Percentiles rank a stretch among this genome's conserved stretches.
Conservation (phyloP, 2,113 vertebrate species). For the Pelodiscus sinensis region DNA sequence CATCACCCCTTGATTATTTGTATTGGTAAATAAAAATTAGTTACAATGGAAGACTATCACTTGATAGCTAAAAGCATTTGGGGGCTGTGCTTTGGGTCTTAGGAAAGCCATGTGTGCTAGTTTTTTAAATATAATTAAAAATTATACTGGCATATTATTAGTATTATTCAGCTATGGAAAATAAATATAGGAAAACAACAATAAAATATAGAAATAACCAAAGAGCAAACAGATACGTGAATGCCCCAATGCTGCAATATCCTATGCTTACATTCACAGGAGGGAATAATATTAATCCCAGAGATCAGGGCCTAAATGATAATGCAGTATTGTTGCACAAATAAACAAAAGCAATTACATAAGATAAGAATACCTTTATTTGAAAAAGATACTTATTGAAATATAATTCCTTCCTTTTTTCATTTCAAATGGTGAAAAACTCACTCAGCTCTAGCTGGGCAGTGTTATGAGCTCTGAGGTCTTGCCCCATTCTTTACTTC, state of each 20-base stretch:
- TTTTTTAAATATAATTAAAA: conserved; percentile 31
- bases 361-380: conserved; percentile 16
- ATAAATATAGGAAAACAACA: background rate
- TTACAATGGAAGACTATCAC: background rate
- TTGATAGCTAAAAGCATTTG: conserved; percentile 38
- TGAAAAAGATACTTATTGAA: conserved; percentile 21
- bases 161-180: background rate
- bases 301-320: conserved; percentile 35
- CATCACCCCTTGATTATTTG: background rate
- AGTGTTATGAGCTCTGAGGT: conserved; percentile 23
- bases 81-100: conserved; percentile 10
- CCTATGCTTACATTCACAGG: conserved; percentile 17
- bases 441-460: background rate
- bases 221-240: conserved; percentile 17
- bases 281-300: conserved; percentile 38
- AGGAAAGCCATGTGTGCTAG: background rate
- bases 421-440: conserved; percentile 13
- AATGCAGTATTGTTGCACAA: conserved; percentile 17
- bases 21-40: background rate
- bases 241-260: background rate
- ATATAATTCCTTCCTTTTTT: conserved; percentile 34
- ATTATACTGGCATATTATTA: background rate
- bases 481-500: conserved; percentile 34
- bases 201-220: background rate
- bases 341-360: conserved; percentile 27